These are phyloP conservation scores for Rhineura floridana DNA, from an alignment of 2,113 vertebrate species.

Conservation along the genomic window DNA sequence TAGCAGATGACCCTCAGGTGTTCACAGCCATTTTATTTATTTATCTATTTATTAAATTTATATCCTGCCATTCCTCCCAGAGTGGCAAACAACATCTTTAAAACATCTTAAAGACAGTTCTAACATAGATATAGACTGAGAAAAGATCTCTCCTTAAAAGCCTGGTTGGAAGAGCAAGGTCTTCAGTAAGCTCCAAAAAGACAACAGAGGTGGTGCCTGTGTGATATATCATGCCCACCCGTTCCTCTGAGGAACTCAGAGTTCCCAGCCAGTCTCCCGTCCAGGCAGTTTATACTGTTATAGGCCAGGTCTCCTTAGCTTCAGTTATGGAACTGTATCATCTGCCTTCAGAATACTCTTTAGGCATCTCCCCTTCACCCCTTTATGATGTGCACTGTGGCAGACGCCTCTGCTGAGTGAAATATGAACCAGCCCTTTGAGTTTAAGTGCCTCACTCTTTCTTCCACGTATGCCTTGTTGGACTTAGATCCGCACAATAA, in stretches of 20 bases:
- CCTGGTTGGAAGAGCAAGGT: too few species aligned
- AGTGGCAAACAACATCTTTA: too few species aligned
- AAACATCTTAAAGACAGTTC: too few species aligned
- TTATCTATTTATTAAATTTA: too few species aligned
- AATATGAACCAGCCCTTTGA: not conserved
- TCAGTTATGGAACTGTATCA: not conserved
- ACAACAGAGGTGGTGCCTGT: too few species aligned
- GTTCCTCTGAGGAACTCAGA: too few species aligned
- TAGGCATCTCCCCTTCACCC: not conserved
- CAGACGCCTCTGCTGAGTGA: not conserved
- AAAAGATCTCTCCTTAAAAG: too few species aligned
- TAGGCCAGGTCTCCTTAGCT: not conserved
- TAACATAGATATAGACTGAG: too few species aligned
- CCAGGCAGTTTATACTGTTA: not conserved
- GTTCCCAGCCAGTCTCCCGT: not conserved
- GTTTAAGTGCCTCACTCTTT: not conserved
- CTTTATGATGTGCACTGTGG: not conserved
- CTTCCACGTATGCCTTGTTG: constrained; percentile 9
- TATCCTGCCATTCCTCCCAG: too few species aligned
- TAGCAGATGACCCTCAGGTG: not conserved
- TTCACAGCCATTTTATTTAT: not conserved
- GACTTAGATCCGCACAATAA: constrained; percentile 43
- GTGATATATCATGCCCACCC: too few species aligned
- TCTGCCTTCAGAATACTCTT: not conserved
- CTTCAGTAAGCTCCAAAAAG: too few species aligned